phyloP scores from a whole-genome alignment of 2,888 invertebrate species.

The Stegana nigrithorax region DNA sequence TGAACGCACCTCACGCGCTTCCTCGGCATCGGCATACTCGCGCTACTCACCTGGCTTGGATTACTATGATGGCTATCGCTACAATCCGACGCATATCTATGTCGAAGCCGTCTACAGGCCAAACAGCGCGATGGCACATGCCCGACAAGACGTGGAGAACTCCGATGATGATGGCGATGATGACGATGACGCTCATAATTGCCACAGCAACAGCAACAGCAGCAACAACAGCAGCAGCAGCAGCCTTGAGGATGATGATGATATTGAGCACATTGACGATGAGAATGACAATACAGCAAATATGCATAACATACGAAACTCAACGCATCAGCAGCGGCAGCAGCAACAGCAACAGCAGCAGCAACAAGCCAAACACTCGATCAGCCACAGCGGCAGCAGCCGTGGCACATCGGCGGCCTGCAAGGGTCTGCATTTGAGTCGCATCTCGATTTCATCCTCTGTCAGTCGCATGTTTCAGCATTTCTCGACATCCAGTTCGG shows the following conservation, averaged over 20 bases:
- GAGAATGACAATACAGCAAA: constrained; percentile 37
- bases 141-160: constrained; percentile 37
- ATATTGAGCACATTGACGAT: constrained; percentile 29
- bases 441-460: constrained; percentile 72
- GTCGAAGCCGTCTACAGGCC: constrained; percentile 51
- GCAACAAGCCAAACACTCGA: too few relatives aligned
- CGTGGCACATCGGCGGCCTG: constrained; percentile 18
- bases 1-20: constrained; percentile 64
- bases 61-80: constrained; percentile 43
- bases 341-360: constrained; percentile 32
- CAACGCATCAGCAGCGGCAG: constrained; percentile 10
- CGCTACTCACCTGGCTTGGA: constrained; percentile 52
- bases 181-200: too few relatives aligned
- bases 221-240: too few relatives aligned
- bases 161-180: constrained; percentile 34
- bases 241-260: too few relatives aligned
- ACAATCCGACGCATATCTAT: constrained; percentile 46
- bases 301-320: neutral
- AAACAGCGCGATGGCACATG: constrained; percentile 49
- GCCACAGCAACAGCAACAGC: neutral
- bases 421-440: constrained; percentile 58
- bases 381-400: constrained; percentile 35
- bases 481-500: constrained; percentile 73
- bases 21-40: constrained; percentile 46
- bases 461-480: constrained; percentile 79